Evolutionary conservation across 2,797 vertebrate genomes (phyloP), one percentile per base, ranked within the genome.

Genomic region (Acipenser oxyrinchus): DNA sequence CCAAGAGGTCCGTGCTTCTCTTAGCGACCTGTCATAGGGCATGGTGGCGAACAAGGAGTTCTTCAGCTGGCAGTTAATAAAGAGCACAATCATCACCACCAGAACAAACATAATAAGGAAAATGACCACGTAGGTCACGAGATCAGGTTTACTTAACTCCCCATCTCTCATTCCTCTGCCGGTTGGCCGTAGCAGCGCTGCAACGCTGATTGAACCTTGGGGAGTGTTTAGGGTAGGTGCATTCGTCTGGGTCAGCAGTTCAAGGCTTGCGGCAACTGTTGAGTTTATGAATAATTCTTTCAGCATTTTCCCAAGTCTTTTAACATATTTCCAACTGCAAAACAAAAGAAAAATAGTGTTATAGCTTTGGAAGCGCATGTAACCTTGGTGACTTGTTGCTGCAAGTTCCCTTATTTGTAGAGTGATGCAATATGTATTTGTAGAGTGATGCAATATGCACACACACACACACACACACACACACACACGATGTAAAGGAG

Each of bases 61-160:
- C 82, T 94, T 92, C 74, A 99, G 92, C 88, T 97, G 96, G 73
- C 95, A 99, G 88, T 97, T 96, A 75, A 99, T 99, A 86, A 96
- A 99, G 80, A 99, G 92, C 66, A 99, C 93, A 60, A 99, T 96
- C 64, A 97, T 87, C 18, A 94, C 87, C 85, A 98, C 95, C 63
- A 94, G 81, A 69, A 99, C 81, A 78, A 99, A 92, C 71, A 99
- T 87, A 74, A 98, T 83, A 64, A 97, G 91, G 87, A 96, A 99
- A 74, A 99, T 93, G 72, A 95, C 90, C 66, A 99, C 82, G 78
- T 99, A 97, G 73, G 95, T 98, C 78, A 90, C 84, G 82, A 99
- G 83, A 81, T 99, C 96, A 12, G 95, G 95, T 77, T 96, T 97
- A 66, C 92, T 88, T 70, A 95, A 86, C 76, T 94, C 90, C 53